Evolutionary conservation across 2,113 vertebrate genomes (phyloP), one percentile per base, ranked within the genome.

Genomic region (Scalopus aquaticus): DNA sequence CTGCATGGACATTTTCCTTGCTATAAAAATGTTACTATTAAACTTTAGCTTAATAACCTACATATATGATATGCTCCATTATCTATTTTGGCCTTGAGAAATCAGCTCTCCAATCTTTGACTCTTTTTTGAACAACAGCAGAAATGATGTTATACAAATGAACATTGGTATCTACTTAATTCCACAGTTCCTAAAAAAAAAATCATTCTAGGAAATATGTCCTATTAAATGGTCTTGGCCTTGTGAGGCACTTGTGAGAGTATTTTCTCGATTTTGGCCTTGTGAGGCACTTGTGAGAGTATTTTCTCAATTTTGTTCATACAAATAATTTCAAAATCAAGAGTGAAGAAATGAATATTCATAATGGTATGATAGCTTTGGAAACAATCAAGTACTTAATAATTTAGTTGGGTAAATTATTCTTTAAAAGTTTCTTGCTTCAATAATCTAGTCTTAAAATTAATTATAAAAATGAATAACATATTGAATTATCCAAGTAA

Each of bases 21-120:
- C 78, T 95, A 46, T 95, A 97, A 85, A 96, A 96, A 96, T 90
- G 74, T 65, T 97, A 95, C 72, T 88, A 94, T 83, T 58, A 56
- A 74, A 42, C 96, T 94, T 64, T 78, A 65, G 72, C 83, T 67
- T 90, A 96, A 80, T 54, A 85, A 80, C 89, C 82, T n/a, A 96
- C 79, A 65, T 56, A 35, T 74, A 39, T 28, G 39, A 20, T 39
- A 12, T 87, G n/a, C 56, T 94, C n/a, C 72, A 5, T 79, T 69
- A 76, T 30, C 12, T 28, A 72, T 15, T 93, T 70, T 58, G 28
- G 2, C 0, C 0, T 26, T 15, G 72, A 94, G 60, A 86, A 89
- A 32, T 30, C 56, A 77, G 32, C 32, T 65, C 35, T 93, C 39
- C 20, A 2, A n/a, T 28, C 46, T 56, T 91, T 10, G 35, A 80